A percentile compares a stretch with the other conserved stretches of the same genome.
These are phyloP conservation scores for Thecophora atra DNA, from an alignment of 2,888 invertebrate genomes.

Conservation along the genomic window DNA sequence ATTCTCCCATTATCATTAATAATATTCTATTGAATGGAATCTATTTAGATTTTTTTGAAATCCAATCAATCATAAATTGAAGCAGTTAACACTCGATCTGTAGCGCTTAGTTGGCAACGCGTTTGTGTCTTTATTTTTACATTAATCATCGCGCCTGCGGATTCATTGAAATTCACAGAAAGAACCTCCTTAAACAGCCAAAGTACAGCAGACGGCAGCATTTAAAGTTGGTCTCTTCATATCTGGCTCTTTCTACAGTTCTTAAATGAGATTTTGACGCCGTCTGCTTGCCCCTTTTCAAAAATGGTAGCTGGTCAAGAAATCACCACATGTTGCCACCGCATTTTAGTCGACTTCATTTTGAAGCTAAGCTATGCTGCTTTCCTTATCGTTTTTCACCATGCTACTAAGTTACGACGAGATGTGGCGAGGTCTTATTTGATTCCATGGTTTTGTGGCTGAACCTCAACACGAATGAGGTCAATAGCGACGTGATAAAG, in stretches of 20 bases:
- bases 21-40: too few species aligned
- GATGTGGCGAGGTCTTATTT: neutral
- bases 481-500: constrained; percentile 38
- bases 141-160: constrained; percentile 12
- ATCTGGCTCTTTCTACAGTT: constrained; percentile 20
- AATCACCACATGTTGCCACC: constrained; percentile 41
- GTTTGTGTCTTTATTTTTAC: constrained; percentile 15
- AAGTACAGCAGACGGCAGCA: neutral
- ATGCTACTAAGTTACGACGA: neutral
- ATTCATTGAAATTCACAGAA: neutral
- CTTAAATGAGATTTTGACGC: constrained; percentile 30
- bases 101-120: constrained; percentile 5
- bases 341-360: constrained; percentile 29
- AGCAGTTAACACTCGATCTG: too few species aligned
- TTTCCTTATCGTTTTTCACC: neutral
- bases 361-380: neutral
- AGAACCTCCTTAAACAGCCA: neutral
- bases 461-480: constrained; percentile 35
- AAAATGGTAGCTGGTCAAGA: constrained; percentile 42
- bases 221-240: neutral
- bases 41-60: too few species aligned
- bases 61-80: too few species aligned
- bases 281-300: constrained; percentile 13
- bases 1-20: too few species aligned
- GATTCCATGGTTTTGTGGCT: neutral